Evolutionary conservation across 2,113 vertebrate species (phyloP), one percentile per base, ranked within the genome.

Genomic region (Chionodraco myersi): DNA sequence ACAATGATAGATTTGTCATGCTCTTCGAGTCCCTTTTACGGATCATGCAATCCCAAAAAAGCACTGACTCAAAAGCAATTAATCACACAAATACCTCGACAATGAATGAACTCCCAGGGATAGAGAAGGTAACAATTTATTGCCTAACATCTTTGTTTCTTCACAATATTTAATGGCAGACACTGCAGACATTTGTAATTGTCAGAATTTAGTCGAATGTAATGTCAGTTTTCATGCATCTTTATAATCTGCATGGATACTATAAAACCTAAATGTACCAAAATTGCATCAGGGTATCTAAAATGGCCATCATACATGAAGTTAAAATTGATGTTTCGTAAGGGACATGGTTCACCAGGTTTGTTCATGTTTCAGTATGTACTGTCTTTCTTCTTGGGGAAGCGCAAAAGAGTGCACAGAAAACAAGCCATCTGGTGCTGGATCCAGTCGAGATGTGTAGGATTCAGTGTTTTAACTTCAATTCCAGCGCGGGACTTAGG

Each of bases 371-470:
- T 76, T 85, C 52, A 48, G 18, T 57, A 57, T 85, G 79, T 77
- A 82, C 81, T 74, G 12, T 58, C 0, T 74, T 88, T 21, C 21
- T 21, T 21, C 74, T 72, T 81, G 75, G 75, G 80, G 69, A 91
- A 91, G 73, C 52, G n/a, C n/a, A n/a, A n/a, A n/a, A n/a, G n/a
- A n/a, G n/a, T n/a, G n/a, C n/a, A 16, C 51, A 62, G 47, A n/a
- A 73, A 53, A 60, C 52, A 47, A 41, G 47, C 14, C 30, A 34
- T 67, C 23, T 2, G 26, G 49, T 47, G 63, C 65, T 79, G 45
- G 41, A n/a, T 77, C 71, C 63, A 59, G 67, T 3, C 2, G 21
- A 36, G 69, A 74, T 41, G 36, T 41, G 52, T 70, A n/a, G 4
- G 30, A 66, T 59, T 56, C 30, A 30, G 51, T 6, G 48, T 45